Evolutionary conservation across 1,140 invertebrate species (phyloP), one percentile per base, ranked within the genome.

Genomic region (Drosophila gunungcola): DNA sequence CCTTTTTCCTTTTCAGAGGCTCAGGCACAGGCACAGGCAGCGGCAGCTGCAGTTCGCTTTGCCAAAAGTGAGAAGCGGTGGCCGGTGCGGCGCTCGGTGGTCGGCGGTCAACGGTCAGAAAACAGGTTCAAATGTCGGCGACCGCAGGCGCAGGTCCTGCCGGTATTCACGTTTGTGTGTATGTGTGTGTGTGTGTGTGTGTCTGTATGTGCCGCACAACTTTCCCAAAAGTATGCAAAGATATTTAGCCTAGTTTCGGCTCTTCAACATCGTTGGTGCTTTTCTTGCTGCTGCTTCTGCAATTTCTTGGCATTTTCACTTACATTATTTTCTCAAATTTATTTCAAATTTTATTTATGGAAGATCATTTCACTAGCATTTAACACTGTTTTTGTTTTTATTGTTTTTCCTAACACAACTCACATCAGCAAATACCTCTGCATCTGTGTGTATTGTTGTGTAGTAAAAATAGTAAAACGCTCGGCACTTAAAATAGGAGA

Each of bases 101-200:
- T 67, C 73, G 60, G 55, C 68, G 82, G 74, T 72, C 81, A 77
- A 73, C 61, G 63, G 72, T 77, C 73, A 77, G 57, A 58, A 54
- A 57, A 56, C 76, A 89, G 83, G 83, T 88, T 88, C 83, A 88
- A 88, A 89, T 83, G 83, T 88, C 83, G 84, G 79, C 83, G 83
- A 88, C 83, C 83, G 85, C 73, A 69, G 73, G 84, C 76, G 73
- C 74, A 77, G 74, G 63, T 55, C 73, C 57, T 43, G 42, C 53
- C 57, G 21, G 5, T 21, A 12, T 41, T 12, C 39, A 43, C 16
- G 39, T 42, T n/a, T 16, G 21, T 21, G 7, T 55, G 16, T 55
- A 13, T 55, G 29, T 42, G 12, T 53, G 45, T 67, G 42, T 43
- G 16, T 46, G 39, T 58, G 21, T 42, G 73, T 41, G 38, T 56